Evolutionary conservation across 2,888 invertebrate species (phyloP), one percentile per base, ranked within the genome.

Genomic region (Caenorhabditis imperialis): DNA sequence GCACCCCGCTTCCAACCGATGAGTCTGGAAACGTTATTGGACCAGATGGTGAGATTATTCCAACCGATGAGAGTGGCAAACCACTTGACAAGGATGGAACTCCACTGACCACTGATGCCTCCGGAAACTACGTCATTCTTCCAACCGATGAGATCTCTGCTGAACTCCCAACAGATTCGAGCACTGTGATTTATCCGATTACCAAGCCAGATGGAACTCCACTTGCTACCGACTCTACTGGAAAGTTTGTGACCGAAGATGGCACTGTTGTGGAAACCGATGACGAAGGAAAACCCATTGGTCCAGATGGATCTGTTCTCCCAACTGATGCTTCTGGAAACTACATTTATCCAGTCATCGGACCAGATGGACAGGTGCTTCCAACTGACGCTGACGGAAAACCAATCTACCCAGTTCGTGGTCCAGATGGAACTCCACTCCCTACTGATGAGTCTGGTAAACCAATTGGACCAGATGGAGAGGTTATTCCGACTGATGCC

Each of bases 351-450:
- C 18, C 57, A 12, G 45, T 33, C 16, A 61, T 83, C n/a, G 75
- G 77, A 12, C 75, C 79, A 0, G 84, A 84, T 35, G 82, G 82
- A 2, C 35, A 63, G 10, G 6, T 51, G 8, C 37, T 75, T 3
- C 40, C 51, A 37, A 69, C 54, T 14, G 72, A 75, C 23, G 57
- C 33, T 7, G 14, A 51, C 27, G 72, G 72, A 45, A 62, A 72
- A 12, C 45, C 63, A 10, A 6, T 67, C 20, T 57, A 48, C 22
- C 38, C 71, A 14, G 63, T 81, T 7, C 35, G 44, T 18, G 78
- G 75, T 6, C 25, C 62, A n/a, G 75, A 71, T 30, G 73, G 74
- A 30, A 54, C 45, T 1, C 71, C 75, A 16, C 30, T 82, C 5
- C 74, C 71, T 23, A 81, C 76, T 18, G 70, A 70, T 37, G 77